Evolutionary conservation across 2,888 invertebrate species (phyloP), one percentile per base, ranked within the genome.

Genomic region (Neoascia interrupta): DNA sequence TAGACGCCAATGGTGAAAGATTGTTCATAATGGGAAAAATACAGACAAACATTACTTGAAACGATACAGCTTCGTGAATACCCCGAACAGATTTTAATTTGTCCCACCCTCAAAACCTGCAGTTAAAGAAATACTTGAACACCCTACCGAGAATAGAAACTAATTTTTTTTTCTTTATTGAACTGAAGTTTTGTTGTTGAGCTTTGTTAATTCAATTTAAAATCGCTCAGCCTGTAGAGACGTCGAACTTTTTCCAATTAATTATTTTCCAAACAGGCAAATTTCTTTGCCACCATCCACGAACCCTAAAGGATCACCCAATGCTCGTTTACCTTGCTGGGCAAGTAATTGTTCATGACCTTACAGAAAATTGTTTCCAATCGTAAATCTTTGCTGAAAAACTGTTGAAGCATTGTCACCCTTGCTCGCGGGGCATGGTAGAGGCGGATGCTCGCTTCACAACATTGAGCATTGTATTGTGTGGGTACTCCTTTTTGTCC

Each of bases 201-300:
- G n/a, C n/a, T n/a, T n/a, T n/a, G n/a, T 28, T n/a, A 28, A 28
- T 3, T 28, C n/a, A 28, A 5, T 28, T 28, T 3, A 28, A 5
- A 2, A 3, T 5, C n/a, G 28, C 28, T 28, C 2, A 28, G n/a
- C 3, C 28, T n/a, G 6, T 28, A 28, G n/a, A n/a, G 28, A 28
- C 26, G 53, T 74, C 68, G 61, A 74, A 74, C 47, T 68, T 74
- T 66, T 49, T 18, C 68, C 60, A 75, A 75, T 75, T 75, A 68
- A 75, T 75, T 56, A 54, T 54, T 45, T n/a, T 54, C 26, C 19
- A 41, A 68, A 56, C 47, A 75, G 61, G 68, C 49, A 68, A 68
- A 75, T 68, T 43, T 54, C 15, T 34, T 19, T 45, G 6, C 51
- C 41, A 58, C 43, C 31, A 28, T 39, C 26, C 2, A 18, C 18